Percentiles rank a stretch among this genome's conserved stretches.
These are phyloP conservation scores for Pyxicephalus adspersus DNA, from an alignment of 2,113 vertebrate species.

Conservation along the genomic window DNA sequence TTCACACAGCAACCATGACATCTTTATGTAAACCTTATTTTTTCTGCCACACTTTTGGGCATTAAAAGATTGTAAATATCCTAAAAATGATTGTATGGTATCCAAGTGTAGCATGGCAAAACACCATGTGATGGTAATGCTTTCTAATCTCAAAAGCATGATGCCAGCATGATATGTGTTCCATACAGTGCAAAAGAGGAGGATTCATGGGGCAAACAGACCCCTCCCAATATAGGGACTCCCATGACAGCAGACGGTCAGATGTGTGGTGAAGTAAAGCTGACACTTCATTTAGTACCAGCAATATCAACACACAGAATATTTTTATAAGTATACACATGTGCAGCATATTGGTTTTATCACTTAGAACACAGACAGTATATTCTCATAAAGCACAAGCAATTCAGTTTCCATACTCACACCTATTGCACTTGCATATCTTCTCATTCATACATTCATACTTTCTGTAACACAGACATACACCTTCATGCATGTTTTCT, in stretches of 20 bases:
- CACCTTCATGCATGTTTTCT: not conserved
- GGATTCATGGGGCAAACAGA: conserved; percentile 15
- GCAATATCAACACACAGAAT: conserved; percentile 39
- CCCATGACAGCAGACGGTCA: conserved; percentile 54
- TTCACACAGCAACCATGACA: conserved; percentile 1
- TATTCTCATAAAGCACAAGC: not conserved
- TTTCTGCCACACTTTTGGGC: not conserved
- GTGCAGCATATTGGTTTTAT: conserved; percentile 36
- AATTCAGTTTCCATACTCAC: not conserved
- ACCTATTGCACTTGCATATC: not conserved
- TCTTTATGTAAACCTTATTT: conserved; percentile 6
- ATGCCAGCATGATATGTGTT: conserved; percentile 50
- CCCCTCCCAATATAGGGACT: conserved; percentile 25
- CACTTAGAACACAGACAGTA: conserved; percentile 21
- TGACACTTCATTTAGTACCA: conserved; percentile 20
- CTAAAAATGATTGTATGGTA: conserved; percentile 15
- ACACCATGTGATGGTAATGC: not conserved
- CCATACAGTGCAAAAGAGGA: conserved; percentile 51
- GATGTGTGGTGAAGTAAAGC: conserved; percentile 32
- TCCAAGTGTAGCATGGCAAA: conserved; percentile 4
- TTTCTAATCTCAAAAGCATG: conserved; percentile 30
- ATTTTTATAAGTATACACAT: conserved; percentile 24
- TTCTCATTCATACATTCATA: not conserved
- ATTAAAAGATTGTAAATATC: conserved; percentile 10
- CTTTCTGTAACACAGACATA: not conserved